These are phyloP conservation scores for Echeneis naucrates DNA, from an alignment of 2,797 vertebrate genomes.

Conservation along the genomic window DNA sequence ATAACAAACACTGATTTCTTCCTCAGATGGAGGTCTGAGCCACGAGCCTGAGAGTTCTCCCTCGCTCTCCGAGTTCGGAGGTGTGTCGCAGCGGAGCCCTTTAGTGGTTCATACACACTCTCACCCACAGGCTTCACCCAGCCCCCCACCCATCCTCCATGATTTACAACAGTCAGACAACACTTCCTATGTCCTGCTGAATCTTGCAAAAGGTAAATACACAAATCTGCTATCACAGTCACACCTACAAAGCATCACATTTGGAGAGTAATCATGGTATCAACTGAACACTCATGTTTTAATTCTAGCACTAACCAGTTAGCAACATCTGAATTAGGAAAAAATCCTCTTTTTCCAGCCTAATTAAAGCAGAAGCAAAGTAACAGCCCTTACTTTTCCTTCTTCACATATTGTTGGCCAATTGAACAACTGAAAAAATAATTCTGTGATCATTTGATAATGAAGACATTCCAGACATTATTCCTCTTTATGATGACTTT, in stretches of 20 bases:
- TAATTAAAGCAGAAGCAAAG: neutral
- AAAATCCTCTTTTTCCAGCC: neutral
- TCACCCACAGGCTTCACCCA: constrained; percentile 79
- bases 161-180: constrained; percentile 94
- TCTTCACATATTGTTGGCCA: neutral
- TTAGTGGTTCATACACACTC: constrained; percentile 88
- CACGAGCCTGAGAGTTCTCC: constrained; percentile 84
- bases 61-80: constrained; percentile 84
- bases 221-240: neutral
- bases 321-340: neutral
- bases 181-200: constrained; percentile 96
- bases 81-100: constrained; percentile 80
- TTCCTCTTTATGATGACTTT: constrained; percentile 3
- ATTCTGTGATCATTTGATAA: neutral
- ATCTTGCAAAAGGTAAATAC: constrained; percentile 93
- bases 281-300: neutral
- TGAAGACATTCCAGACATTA: neutral
- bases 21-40: constrained; percentile 88
- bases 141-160: constrained; percentile 87
- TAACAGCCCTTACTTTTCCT: neutral
- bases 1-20: constrained; percentile 19
- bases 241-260: too few relatives aligned
- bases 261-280: neutral
- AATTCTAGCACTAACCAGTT: too few relatives aligned
- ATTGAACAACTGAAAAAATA: neutral